phyloP scores from a whole-genome alignment of 2,113 vertebrate genomes.

The Salvelinus sp. region DNA sequence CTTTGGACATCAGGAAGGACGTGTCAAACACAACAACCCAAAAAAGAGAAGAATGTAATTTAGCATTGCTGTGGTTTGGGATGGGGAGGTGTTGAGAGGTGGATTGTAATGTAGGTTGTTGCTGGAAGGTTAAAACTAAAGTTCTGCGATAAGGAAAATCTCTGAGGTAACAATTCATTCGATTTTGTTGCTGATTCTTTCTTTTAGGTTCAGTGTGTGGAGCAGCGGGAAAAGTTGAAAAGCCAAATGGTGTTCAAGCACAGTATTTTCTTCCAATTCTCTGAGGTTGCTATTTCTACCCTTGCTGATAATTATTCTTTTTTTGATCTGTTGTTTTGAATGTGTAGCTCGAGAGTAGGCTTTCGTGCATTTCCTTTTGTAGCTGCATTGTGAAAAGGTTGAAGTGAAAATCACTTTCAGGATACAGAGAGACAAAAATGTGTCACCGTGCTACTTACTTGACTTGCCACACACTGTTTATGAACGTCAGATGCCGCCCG shows the following conservation, averaged over 20 bases:
- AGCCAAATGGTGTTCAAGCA: no score
- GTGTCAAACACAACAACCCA: slow-evolving; percentile 1
- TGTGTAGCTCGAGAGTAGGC: background rate
- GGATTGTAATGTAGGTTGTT: background rate
- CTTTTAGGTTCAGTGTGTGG: background rate
- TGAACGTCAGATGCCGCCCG: background rate
- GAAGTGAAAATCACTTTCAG: background rate
- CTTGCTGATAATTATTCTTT: background rate
- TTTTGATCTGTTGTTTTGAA: background rate
- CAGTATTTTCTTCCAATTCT: background rate
- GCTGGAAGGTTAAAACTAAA: background rate
- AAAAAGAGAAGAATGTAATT: background rate
- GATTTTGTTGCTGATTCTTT: background rate
- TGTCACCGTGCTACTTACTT: background rate
- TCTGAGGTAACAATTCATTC: background rate
- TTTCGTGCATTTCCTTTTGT: background rate
- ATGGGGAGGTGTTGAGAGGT: background rate
- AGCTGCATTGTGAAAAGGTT: background rate
- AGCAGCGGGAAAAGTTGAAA: no score
- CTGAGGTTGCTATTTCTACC: background rate
- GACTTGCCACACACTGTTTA: background rate
- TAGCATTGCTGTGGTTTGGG: background rate
- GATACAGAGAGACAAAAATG: background rate
- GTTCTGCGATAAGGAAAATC: background rate
- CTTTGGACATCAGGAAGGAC: slow-evolving; percentile 51